Conservation (phyloP, 2,797 vertebrate genomes). For the Argentina silus region DNA sequence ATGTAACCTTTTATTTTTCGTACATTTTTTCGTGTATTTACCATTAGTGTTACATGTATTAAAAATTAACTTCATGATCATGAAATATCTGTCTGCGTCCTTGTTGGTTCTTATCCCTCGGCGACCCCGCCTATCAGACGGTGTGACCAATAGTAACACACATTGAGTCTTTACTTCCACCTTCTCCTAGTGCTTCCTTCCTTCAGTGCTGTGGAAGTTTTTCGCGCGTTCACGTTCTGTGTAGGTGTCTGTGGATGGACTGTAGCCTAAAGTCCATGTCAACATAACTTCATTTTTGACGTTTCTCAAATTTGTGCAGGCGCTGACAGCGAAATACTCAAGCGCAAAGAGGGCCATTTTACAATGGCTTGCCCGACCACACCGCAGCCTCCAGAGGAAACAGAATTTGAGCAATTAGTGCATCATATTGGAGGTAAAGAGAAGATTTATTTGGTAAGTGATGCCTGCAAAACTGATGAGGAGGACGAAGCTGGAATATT, state of each 20-base stretch:
- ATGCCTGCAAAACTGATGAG: constrained; percentile 41
- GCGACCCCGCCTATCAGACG: constrained; percentile 36
- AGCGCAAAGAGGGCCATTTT: not conserved
- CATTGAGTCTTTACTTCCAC: not conserved
- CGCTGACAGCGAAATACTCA: not conserved
- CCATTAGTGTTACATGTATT: constrained; percentile 5
- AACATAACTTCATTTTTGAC: constrained; percentile 7
- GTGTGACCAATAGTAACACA: constrained; percentile 52
- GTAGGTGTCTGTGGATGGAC: not conserved
- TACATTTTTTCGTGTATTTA: not conserved
- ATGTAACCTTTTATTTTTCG: not conserved
- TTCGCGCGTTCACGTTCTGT: not conserved
- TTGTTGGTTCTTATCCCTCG: not conserved
- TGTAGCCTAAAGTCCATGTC: not conserved
- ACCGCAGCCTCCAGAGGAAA: constrained; percentile 53
- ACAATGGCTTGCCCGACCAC: constrained; percentile 53
- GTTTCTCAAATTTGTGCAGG: not conserved
- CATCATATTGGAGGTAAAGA: constrained; percentile 74
- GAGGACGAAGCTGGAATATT: constrained; percentile 50
- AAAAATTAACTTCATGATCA: constrained; percentile 42
- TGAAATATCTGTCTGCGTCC: not conserved
- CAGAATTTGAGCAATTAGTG: constrained; percentile 68
- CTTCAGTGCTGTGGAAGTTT: constrained; percentile 28
- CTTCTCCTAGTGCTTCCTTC: not conserved
- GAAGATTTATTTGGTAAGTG: constrained; percentile 72